Conservation (phyloP, 2,888 invertebrate genomes). For the Silvanus unidentatus region DNA sequence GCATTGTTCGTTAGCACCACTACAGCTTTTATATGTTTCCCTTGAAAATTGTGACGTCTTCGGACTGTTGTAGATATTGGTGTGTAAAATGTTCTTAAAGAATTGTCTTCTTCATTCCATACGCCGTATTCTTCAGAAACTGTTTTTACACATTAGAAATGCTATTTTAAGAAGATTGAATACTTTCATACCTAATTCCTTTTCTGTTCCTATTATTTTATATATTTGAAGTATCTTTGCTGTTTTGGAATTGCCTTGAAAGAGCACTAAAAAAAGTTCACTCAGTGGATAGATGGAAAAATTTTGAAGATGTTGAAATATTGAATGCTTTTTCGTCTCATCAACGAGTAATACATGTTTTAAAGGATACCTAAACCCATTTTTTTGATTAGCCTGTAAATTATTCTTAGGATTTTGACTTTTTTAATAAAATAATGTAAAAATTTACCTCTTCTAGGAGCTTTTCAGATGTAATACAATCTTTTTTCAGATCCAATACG, state of each 20-base stretch:
- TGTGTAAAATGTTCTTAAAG: constrained; percentile 7
- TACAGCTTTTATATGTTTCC: constrained; percentile 10
- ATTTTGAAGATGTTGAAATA: constrained; percentile 7
- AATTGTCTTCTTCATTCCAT: constrained; percentile 14
- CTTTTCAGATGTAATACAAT: no score
- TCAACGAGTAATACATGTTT: constrained; percentile 13
- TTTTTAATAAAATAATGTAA: no score
- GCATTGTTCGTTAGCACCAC: background rate
- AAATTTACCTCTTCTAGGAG: no score
- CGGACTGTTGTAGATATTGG: constrained; percentile 6
- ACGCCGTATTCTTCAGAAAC: constrained; percentile 19
- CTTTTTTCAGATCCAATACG: no score
- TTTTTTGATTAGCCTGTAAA: constrained; percentile 6
- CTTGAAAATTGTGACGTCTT: constrained; percentile 18
- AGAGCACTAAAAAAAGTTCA: constrained; percentile 12
- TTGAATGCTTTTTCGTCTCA: background rate
- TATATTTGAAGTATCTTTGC: constrained; percentile 16
- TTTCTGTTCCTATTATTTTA: constrained; percentile 11
- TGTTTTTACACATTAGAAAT: constrained; percentile 5
- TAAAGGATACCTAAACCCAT: constrained; percentile 12
- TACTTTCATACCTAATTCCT: constrained; percentile 7
- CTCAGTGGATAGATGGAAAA: constrained; percentile 12
- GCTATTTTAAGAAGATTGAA: background rate
- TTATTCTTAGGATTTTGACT: no score
- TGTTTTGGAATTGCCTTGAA: constrained; percentile 4